Evolutionary conservation across 2,797 vertebrate species (phyloP), one percentile per base, ranked within the genome.

Genomic region (Vespertilio murinus): DNA sequence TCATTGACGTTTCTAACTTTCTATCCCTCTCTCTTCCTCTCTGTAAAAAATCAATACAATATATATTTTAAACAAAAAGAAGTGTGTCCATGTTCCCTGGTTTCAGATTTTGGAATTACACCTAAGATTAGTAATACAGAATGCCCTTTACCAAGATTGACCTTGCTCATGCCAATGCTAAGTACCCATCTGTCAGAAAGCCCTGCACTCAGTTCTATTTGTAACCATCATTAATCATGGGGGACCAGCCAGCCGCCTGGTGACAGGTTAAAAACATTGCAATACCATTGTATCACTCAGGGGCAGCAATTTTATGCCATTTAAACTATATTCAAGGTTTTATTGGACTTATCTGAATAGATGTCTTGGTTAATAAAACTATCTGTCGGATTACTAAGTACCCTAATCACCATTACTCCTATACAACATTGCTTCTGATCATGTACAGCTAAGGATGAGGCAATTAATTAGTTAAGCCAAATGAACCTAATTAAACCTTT

Each of bases 191-290:
- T 77, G 8, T 9, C 16, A 71, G 40, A 74, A 82, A 54, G 3
- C 52, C 4, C 1, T 40, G 45, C 30, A 33, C 12, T 16, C 17
- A 33, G 3, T n/a, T 6, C 3, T 69, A 14, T 5, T 0, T 25
- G 5, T 71, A 52, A 38, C 6, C 2, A 7, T 52, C 42, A 42
- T 10, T 47, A 47, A 47, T 47, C 45, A 47, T 47, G 45, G 13
- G 11, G 13, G 45, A 47, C 10, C 45, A 47, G 13, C 45, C 45
- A 47, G 22, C 2, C 7, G 42, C 2, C 1, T 9, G 23, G 18
- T 22, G 6, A 11, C 10, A 75, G 1, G 8, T 33, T 67, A 67
- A 67, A 67, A 67, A 35, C n/a, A 67, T 20, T 9, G 17, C n/a
- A 67, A 20, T 33, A 33, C n/a, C 64, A 33, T 35, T 33, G 1